phyloP scores from a whole-genome alignment of 2,797 vertebrate species.

The Syncerus caffer region DNA sequence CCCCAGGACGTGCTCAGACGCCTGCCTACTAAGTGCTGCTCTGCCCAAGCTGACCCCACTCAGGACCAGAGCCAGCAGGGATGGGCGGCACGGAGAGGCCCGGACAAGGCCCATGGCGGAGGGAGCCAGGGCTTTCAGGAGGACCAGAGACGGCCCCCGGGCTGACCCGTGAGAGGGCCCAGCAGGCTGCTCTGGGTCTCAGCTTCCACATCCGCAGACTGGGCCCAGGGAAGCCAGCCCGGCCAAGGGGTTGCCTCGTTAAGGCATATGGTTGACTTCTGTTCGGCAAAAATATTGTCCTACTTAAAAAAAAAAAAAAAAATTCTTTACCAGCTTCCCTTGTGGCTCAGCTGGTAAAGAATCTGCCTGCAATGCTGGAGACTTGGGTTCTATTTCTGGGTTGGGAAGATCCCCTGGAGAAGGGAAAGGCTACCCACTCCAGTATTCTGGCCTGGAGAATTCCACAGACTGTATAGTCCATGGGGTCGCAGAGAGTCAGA shows the following conservation, averaged over 20 bases:
- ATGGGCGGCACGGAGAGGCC: neutral
- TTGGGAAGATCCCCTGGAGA: neutral
- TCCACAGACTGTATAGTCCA: neutral
- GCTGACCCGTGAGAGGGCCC: rapidly evolving
- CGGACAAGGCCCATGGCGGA: rapidly evolving
- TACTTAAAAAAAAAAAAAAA: too few relatives aligned
- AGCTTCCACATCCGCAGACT: neutral
- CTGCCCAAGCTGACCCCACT: neutral
- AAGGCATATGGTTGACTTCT: rapidly evolving
- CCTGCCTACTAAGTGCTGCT: too few relatives aligned
- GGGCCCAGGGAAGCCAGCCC: neutral
- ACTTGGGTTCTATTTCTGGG: neutral
- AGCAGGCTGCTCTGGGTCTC: neutral
- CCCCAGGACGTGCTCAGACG: neutral
- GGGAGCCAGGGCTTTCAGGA: neutral
- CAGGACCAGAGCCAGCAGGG: neutral
- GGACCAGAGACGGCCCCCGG: rapidly evolving
- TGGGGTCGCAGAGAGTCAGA: neutral
- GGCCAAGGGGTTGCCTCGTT: rapidly evolving
- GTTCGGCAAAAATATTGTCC: rapidly evolving
- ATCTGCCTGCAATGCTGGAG: neutral
- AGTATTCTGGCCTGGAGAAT: neutral
- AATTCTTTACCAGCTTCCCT: neutral
- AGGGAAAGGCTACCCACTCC: neutral
- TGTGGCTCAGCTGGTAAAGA: neutral